Evolutionary conservation across 2,888 invertebrate species (phyloP).

Genomic region (Trissoscelio sp.): DNA sequence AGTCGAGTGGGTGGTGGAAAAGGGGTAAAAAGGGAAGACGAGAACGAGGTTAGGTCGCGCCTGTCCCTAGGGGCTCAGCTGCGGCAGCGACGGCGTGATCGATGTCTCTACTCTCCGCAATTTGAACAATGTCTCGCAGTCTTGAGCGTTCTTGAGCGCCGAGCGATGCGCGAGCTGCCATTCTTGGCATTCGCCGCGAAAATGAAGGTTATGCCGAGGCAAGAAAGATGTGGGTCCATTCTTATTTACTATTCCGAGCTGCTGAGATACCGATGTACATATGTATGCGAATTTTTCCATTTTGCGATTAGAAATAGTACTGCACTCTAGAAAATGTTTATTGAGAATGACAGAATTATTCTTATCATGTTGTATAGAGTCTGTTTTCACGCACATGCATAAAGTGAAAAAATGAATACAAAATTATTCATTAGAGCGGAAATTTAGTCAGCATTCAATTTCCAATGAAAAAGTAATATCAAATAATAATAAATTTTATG

Average conservation of each 20-base stretch:
- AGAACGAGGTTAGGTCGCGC: constrained; percentile 68
- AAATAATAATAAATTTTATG: no score
- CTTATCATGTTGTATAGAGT: no score
- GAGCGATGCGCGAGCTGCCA: constrained; percentile 70
- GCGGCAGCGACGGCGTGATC: constrained; percentile 76
- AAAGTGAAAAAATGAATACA: no score
- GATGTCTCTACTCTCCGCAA: constrained; percentile 79
- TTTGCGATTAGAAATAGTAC: no score
- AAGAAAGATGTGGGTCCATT: constrained; percentile 74
- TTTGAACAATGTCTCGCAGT: constrained; percentile 80
- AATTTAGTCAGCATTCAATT: no score
- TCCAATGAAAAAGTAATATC: no score
- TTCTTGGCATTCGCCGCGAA: constrained; percentile 75
- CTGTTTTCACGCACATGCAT: no score
- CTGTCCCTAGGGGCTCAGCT: constrained; percentile 77
- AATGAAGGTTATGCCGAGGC: constrained; percentile 77
- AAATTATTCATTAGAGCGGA: no score
- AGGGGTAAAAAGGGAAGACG: constrained; percentile 60
- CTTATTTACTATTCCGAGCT: constrained; percentile 79
- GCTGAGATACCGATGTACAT: no score
- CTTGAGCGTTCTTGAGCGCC: constrained; percentile 67
- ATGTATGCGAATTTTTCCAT: no score
- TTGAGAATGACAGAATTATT: no score
- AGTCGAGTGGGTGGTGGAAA: constrained; percentile 45
- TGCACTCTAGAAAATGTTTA: no score